Percentiles rank a stretch among this genome's conserved stretches.
Evolutionary conservation across 2,888 invertebrate genomes (phyloP).

Genomic region (Acleris literana): DNA sequence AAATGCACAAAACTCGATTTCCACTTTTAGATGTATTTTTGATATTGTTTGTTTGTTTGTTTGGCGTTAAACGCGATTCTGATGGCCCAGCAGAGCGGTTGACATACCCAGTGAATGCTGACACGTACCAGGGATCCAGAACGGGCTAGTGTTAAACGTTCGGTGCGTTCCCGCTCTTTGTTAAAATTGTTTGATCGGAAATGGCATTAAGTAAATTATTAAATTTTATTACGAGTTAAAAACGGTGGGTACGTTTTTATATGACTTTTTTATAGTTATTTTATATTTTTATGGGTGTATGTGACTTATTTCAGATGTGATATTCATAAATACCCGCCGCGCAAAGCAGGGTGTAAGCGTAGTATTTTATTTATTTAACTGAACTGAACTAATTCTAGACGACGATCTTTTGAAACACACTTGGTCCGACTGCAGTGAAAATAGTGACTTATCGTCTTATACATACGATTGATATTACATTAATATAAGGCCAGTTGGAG

Average conservation of each 20-base stretch:
- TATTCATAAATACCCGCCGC: slow-evolving; percentile 15
- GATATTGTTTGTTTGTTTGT: slow-evolving; percentile 24
- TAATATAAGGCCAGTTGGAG: not conserved
- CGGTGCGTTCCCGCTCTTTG: too few relatives aligned
- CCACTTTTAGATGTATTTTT: slow-evolving; percentile 34
- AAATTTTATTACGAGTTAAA: slow-evolving; percentile 22
- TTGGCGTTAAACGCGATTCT: slow-evolving; percentile 27
- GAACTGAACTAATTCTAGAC: not conserved
- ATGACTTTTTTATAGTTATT: slow-evolving; percentile 23
- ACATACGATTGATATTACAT: not conserved
- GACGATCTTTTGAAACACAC: not conserved
- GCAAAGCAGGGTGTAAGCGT: slow-evolving; percentile 25
- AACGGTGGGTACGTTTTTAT: slow-evolving; percentile 23
- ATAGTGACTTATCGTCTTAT: not conserved
- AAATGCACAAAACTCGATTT: slow-evolving; percentile 30
- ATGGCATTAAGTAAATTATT: slow-evolving; percentile 22
- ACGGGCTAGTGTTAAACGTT: too few relatives aligned
- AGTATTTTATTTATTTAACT: slow-evolving; percentile 27
- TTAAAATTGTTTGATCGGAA: not conserved
- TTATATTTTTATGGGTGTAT: slow-evolving; percentile 32
- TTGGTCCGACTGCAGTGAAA: not conserved
- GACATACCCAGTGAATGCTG: too few relatives aligned
- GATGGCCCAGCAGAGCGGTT: not conserved
- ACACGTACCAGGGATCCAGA: too few relatives aligned
- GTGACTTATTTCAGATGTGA: slow-evolving; percentile 26